Evolutionary conservation across 2,888 invertebrate genomes (phyloP).

Genomic region (Eupithecia centaureata): DNA sequence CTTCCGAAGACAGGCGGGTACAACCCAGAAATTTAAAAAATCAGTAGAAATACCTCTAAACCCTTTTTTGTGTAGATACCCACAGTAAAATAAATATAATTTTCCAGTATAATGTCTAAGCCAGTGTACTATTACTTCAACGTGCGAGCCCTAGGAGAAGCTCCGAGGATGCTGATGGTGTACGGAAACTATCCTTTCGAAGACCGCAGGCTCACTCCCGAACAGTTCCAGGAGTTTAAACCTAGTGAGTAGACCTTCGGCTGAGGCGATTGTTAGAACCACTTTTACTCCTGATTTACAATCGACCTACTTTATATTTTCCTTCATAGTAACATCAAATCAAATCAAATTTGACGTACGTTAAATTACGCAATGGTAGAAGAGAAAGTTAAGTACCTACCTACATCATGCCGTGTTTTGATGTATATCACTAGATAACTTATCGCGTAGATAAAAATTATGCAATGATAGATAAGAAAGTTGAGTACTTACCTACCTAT

Average conservation of each 20-base stretch:
- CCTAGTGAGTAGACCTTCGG: conserved; percentile 50
- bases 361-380: background rate
- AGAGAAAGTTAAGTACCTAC: background rate
- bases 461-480: too few relatives aligned
- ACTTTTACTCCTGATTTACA: too few relatives aligned
- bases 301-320: background rate
- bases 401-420: background rate
- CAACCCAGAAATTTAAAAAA: too few relatives aligned
- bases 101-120: conserved; percentile 65
- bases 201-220: conserved; percentile 79
- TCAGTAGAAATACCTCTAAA: too few relatives aligned
- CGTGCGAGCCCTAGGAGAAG: conserved; percentile 85
- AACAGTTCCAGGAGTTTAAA: conserved; percentile 78
- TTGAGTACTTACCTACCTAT: too few relatives aligned
- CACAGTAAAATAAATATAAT: background rate
- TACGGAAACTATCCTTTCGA: conserved; percentile 86
- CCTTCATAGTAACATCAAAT: background rate
- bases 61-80: too few relatives aligned
- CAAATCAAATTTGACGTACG: background rate
- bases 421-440: background rate
- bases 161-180: conserved; percentile 83
- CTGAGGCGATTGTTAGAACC: too few relatives aligned
- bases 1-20: too few relatives aligned
- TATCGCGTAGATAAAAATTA: too few relatives aligned
- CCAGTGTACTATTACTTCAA: conserved; percentile 85